phyloP scores from a whole-genome alignment of 2,888 invertebrate species.

The Erebia aethiops region DNA sequence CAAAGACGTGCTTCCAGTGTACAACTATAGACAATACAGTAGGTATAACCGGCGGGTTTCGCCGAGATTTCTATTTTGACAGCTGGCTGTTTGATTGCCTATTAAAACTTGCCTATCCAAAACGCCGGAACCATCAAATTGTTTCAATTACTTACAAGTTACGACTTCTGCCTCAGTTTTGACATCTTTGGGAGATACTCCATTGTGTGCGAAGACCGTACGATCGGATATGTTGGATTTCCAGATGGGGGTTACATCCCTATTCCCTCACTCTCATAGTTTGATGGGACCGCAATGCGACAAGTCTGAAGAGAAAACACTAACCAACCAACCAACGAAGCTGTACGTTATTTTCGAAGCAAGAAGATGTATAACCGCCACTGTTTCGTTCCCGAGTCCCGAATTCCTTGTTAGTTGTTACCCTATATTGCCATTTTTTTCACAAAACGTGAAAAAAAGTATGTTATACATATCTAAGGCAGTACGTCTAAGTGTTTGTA shows the following conservation, averaged over 20 bases:
- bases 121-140: slow-evolving; percentile 15
- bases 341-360: background rate
- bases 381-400: too few species aligned
- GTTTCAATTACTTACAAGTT: slow-evolving; percentile 6
- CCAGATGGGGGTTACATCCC: background rate
- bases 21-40: background rate
- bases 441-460: too few species aligned
- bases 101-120: slow-evolving; percentile 32
- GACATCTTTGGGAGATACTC: background rate
- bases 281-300: too few species aligned
- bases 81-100: slow-evolving; percentile 30
- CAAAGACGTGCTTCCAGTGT: slow-evolving; percentile 58
- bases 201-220: background rate
- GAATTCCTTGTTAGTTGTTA: too few species aligned
- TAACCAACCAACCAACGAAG: background rate
- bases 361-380: background rate
- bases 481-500: too few species aligned
- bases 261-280: too few species aligned
- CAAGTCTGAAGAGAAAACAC: too few species aligned
- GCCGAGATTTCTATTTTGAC: slow-evolving; percentile 7
- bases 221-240: background rate
- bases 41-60: background rate
- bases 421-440: too few species aligned
- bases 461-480: too few species aligned
- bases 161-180: slow-evolving; percentile 6